Base-by-base conservation (phyloP, 92 coral and sea anemone genomes). In the Epizoanthus ramosus region DNA sequence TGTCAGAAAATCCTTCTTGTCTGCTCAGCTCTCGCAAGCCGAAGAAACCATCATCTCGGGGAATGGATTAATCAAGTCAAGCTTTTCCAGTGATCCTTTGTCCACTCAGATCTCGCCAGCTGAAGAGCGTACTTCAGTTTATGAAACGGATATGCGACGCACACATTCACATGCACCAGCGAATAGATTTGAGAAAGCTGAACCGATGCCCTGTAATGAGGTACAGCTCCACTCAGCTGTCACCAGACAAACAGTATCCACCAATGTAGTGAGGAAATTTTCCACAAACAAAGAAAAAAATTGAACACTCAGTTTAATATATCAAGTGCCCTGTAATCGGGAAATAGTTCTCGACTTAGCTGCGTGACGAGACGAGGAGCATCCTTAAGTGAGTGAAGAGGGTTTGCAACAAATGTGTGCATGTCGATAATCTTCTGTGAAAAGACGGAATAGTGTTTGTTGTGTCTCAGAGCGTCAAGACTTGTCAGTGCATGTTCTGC, bases 321-420 rank as follows among this genome's bases (percentile, higher is more conserved):
- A 25, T 66, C 85, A 37, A 95, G 84, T 18, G 97, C 95, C 73
- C 85, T 68, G 73, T 89, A 79, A 25, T 88, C 91, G 5, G 95
- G 89, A 47, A 85, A 95, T 5, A 95, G 84, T 33, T 88, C 93
- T 41, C 79, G 74, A 24, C 89, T 87, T 17, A 95, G 88, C 24
- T 80, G 82, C 9, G 88, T 64, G 8, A 95, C 89, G 28, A 95
- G 77, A 76, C 79, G 71, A 8, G 98, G 95, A 14, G 94, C 98
- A 31, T 95, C 98, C 73, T 88, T 85, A 4, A 95, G 92, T 5
- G 94, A 88, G 59, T 95, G 92, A 37, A 90, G 80, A 0, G 98
- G 98, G 69, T 93, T 95, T 15, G 93, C 88, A 23, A 95, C 92
- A 58, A 91, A 95, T 3, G 91, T 37, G 70, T 91, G 82, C 84